Evolutionary conservation across 2,797 vertebrate species (phyloP).

Genomic region (Manis javanica): DNA sequence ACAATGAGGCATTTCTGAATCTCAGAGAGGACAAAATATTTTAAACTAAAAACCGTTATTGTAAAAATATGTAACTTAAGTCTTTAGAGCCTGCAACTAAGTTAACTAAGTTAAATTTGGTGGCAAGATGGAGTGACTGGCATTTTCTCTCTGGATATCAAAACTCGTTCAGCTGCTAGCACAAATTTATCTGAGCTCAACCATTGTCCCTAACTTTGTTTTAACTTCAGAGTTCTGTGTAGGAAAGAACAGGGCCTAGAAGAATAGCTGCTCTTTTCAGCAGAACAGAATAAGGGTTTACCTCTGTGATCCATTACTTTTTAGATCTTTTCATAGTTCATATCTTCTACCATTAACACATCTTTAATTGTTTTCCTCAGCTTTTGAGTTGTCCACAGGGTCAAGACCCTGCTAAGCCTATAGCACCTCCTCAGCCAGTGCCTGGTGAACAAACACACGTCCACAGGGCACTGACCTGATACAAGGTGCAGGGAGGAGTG

Average conservation of each 20-base stretch:
- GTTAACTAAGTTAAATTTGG: neutral
- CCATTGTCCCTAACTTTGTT: neutral
- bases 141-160: conserved; percentile 10
- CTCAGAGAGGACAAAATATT: conserved; percentile 29
- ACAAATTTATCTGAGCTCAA: conserved; percentile 7
- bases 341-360: neutral
- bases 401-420: neutral
- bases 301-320: neutral
- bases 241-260: neutral
- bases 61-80: conserved; percentile 14
- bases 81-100: neutral
- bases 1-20: conserved; percentile 48
- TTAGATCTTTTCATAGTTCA: neutral
- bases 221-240: neutral
- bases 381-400: neutral
- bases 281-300: neutral
- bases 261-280: neutral
- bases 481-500: neutral
- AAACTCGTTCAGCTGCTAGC: neutral
- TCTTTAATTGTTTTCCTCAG: too few species aligned
- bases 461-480: fast-evolving
- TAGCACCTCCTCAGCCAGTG: neutral
- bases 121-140: neutral
- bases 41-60: conserved; percentile 35
- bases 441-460: neutral